These are phyloP conservation scores for Malacoctenus gilli DNA, from an alignment of 2,797 vertebrate genomes.

Conservation along the genomic window DNA sequence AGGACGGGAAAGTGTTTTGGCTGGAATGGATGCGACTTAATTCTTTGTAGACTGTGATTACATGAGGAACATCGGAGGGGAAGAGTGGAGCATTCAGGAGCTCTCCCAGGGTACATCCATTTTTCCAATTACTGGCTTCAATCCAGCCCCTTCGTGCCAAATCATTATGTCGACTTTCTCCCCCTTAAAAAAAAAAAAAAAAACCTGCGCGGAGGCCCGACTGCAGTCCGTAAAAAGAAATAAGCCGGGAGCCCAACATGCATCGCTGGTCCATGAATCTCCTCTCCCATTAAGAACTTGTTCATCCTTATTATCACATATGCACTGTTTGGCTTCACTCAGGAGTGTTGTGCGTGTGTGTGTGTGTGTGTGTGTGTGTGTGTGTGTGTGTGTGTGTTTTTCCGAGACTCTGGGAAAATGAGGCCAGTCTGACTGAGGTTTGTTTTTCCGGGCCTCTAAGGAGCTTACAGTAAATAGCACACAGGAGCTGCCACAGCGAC, in stretches of 20 bases:
- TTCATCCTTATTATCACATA: slow-evolving; percentile 49
- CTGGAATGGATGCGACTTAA: slow-evolving; percentile 7
- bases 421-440: slow-evolving; percentile 60
- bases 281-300: slow-evolving; percentile 53
- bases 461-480: slow-evolving; percentile 62
- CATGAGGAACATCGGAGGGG: slow-evolving; percentile 2
- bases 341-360: too few species aligned
- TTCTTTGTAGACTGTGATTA: slow-evolving; percentile 24
- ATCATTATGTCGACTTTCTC: slow-evolving; percentile 38
- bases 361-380: neutral
- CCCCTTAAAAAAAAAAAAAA: too few species aligned
- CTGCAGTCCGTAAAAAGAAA: slow-evolving; percentile 22
- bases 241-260: slow-evolving; percentile 18
- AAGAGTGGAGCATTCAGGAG: slow-evolving; percentile 4
- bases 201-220: neutral
- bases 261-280: slow-evolving; percentile 31
- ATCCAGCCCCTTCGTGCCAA: slow-evolving; percentile 43
- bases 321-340: slow-evolving; percentile 24
- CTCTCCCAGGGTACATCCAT: too few species aligned
- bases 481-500: slow-evolving; percentile 30
- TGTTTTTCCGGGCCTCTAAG: slow-evolving; percentile 55
- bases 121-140: slow-evolving; percentile 38
- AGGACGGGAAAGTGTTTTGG: slow-evolving; percentile 11
- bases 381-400: neutral
- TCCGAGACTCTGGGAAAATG: slow-evolving; percentile 49